Base-by-base conservation (phyloP, 2,888 invertebrate genomes). In the Abrostola triplasia region DNA sequence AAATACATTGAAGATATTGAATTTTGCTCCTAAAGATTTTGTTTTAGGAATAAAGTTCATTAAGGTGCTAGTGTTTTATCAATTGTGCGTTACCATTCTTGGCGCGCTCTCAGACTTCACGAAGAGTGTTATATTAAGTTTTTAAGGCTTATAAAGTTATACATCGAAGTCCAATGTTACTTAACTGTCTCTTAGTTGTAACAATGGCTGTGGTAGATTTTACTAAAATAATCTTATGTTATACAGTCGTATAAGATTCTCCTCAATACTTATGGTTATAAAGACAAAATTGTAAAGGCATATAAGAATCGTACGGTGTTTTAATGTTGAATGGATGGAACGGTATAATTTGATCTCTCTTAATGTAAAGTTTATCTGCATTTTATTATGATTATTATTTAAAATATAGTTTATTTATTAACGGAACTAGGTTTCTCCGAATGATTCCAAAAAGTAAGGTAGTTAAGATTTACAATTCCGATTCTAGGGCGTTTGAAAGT, bases 161-260 rank as follows among this genome's bases (percentile, higher is more conserved):
- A 75, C 68, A 79, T 75, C 72, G 65, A 81, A 83, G 80, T 79
- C 83, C 81, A 85, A 83, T 86, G 88, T 87, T 87, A 86, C 87
- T 83, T 79, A 80, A 80, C 76, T 79, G 57, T 61, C 48, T 70
- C 73, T 71, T 72, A 79, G 71, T 79, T 77, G 85, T 88, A 86
- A 80, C 83, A 84, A 80, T 80, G 87, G 88, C 87, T 88, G 86
- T 87, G 87, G 70, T 83, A 82, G 74, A 73, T 68, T 57, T 49
- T 64, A 56, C 63, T 62, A 12, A 53, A 54, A 47, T 60, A 51
- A 66, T 59, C 59, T 57, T 36, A 48, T 65, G 52, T 60, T 60
- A 36, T 59, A 63, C 54, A 62, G 37, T 61, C 37, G 41, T 42
- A 42, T 62, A 64, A 42, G 24, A 48, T 78, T 64, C 38, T 58